phyloP scores from a whole-genome alignment of 64 coral and sea anemone species.

The Platygyra sinensis region DNA sequence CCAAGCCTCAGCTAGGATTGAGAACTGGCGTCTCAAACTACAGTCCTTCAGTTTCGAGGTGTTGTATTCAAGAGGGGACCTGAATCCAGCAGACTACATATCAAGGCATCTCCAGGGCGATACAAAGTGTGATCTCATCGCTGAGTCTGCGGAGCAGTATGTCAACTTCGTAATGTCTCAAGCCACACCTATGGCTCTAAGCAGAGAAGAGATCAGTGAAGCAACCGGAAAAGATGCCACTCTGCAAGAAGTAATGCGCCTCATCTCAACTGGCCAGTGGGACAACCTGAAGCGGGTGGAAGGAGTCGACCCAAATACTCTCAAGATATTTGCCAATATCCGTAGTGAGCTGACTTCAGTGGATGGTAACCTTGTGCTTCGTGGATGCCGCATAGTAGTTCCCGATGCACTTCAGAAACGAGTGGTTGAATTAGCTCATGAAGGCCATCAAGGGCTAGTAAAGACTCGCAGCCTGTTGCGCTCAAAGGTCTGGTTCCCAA shows the following conservation, averaged over 20 bases:
- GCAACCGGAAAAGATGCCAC: conserved; percentile 7
- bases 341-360: not conserved
- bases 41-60: conserved; percentile 8
- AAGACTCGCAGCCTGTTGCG: conserved; percentile 33
- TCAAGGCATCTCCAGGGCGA: conserved; percentile 17
- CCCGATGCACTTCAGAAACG: not conserved
- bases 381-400: not conserved
- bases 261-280: conserved; percentile 33
- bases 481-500: conserved; percentile 39
- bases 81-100: conserved; percentile 7
- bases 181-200: not conserved
- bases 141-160: not conserved
- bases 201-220: conserved; percentile 11
- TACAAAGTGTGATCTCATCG: not conserved
- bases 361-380: not conserved
- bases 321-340: not conserved
- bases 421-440: no score
- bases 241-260: conserved; percentile 28
- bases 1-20: no score
- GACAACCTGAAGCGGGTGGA: conserved; percentile 26
- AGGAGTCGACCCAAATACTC: not conserved
- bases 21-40: conserved; percentile 19
- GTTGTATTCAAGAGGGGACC: not conserved
- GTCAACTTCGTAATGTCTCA: not conserved
- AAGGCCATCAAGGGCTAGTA: conserved; percentile 27